phyloP scores from a whole-genome alignment of 2,888 invertebrate genomes.

The Sepiola atlantica region DNA sequence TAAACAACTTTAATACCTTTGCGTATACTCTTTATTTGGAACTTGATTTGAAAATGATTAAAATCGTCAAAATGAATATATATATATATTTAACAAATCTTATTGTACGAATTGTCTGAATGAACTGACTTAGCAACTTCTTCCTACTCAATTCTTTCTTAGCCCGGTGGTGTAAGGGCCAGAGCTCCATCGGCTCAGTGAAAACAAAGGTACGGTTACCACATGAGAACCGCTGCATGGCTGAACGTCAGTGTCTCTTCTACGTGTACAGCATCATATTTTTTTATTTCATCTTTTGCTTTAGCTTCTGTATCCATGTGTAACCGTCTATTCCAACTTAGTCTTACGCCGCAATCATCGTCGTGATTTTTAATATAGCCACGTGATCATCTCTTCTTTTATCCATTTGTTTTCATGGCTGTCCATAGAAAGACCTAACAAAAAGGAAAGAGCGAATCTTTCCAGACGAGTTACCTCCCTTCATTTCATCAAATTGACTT shows the following conservation, averaged over 20 bases:
- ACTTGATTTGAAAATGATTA: too few species aligned
- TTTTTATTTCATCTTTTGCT: background rate
- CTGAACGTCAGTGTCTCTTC: background rate
- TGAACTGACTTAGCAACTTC: background rate
- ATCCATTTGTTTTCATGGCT: background rate
- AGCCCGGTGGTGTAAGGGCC: conserved; percentile 41
- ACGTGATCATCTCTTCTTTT: background rate
- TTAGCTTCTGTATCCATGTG: background rate
- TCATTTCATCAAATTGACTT: background rate
- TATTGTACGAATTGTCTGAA: background rate
- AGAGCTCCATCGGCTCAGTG: conserved; percentile 41
- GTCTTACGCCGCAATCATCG: background rate
- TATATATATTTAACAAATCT: background rate
- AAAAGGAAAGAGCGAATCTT: too few species aligned
- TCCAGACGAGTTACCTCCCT: background rate
- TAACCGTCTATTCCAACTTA: background rate
- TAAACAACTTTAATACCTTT: too few species aligned
- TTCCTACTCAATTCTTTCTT: background rate
- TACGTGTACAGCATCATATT: background rate
- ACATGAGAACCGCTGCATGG: background rate
- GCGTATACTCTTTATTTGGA: too few species aligned
- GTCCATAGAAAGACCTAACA: background rate
- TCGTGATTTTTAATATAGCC: background rate
- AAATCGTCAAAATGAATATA: too few species aligned
- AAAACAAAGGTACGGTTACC: background rate